Conservation (phyloP, 2,888 invertebrate species). For the Disparrhopalites patrizii region DNA sequence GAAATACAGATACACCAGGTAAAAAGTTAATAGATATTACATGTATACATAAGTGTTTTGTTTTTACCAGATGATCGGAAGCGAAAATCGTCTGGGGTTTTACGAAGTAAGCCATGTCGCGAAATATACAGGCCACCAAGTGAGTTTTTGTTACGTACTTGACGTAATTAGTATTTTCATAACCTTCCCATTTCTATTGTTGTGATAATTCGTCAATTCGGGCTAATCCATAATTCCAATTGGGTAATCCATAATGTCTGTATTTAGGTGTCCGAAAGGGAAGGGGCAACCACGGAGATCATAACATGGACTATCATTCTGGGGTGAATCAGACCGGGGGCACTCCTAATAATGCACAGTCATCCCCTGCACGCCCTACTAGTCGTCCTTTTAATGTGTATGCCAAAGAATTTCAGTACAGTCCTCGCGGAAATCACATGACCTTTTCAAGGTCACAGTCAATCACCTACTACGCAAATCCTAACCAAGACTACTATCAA, state of each 20-base stretch:
- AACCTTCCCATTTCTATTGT: no score
- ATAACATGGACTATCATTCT: background rate
- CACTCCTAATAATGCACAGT: background rate
- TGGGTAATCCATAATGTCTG: no score
- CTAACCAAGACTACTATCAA: slow-evolving; percentile 45
- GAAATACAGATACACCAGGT: no score
- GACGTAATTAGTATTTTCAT: no score
- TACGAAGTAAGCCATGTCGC: slow-evolving; percentile 73
- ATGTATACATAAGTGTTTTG: no score
- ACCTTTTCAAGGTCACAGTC: slow-evolving; percentile 29
- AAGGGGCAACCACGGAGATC: background rate
- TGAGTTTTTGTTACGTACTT: slow-evolving; percentile 54
- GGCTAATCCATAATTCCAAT: no score
- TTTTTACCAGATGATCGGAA: slow-evolving; percentile 13
- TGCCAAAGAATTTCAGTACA: slow-evolving; percentile 76
- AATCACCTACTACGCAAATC: slow-evolving; percentile 25
- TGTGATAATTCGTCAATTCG: no score
- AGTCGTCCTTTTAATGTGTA: slow-evolving; percentile 71
- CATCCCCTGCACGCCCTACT: background rate
- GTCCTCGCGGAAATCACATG: slow-evolving; percentile 55
- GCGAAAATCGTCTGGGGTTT: slow-evolving; percentile 20
- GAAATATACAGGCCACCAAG: slow-evolving; percentile 87
- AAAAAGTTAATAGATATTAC: no score
- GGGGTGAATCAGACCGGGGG: background rate
- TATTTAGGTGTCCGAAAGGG: slow-evolving; percentile 30